A percentile compares a stretch with the other conserved stretches of the same genome.
Conservation (phyloP, 2,113 vertebrate genomes). For the Cebus imitator region DNA sequence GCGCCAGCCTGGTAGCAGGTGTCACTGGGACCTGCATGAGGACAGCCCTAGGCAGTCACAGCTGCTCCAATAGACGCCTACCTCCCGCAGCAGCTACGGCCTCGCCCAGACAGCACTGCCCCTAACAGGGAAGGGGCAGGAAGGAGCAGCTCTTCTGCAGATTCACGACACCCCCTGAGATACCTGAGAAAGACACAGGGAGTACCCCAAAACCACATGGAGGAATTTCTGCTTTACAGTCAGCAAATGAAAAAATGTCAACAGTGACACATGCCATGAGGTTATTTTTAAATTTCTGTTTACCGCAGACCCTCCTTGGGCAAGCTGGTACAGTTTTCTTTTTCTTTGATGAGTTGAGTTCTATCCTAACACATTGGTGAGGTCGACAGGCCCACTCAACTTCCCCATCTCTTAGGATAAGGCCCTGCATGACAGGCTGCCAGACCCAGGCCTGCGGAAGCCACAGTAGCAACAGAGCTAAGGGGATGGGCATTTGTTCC, state of each 20-base stretch:
- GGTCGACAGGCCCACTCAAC: neutral
- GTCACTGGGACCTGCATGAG: accelerated
- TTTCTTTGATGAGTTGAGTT: neutral
- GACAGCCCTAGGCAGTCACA: neutral
- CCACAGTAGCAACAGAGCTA: neutral
- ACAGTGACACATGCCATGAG: neutral
- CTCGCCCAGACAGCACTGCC: accelerated
- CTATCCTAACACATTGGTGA: neutral
- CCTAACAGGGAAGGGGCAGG: neutral
- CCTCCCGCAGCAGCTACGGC: neutral
- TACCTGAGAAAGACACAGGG: neutral
- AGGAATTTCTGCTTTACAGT: neutral
- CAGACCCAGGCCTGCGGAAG: neutral
- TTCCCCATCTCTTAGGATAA: no score
- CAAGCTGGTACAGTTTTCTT: neutral
- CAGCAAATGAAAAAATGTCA: conserved; percentile 19
- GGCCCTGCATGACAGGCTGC: neutral
- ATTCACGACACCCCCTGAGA: neutral
- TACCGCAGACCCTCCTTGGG: neutral
- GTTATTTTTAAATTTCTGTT: conserved; percentile 15
- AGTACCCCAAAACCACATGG: neutral
- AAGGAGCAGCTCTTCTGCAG: neutral
- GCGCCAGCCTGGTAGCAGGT: accelerated
- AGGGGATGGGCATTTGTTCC: neutral
- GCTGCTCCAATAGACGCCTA: neutral